phyloP scores from a whole-genome alignment of 2,888 invertebrate species.

The Orthonevra nobilis region DNA sequence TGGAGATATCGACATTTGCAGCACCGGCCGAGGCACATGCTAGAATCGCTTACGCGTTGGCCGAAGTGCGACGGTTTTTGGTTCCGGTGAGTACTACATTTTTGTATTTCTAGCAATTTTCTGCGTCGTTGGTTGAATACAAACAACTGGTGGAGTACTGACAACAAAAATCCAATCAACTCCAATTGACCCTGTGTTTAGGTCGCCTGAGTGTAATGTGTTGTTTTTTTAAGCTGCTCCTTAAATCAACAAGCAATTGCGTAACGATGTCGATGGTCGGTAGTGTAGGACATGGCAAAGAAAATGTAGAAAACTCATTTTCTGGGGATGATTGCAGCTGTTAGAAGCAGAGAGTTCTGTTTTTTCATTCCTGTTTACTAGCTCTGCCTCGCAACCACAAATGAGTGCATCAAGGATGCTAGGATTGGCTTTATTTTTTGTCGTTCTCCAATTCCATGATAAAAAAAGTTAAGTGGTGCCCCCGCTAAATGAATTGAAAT shows the following conservation, averaged over 20 bases:
- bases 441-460: neutral
- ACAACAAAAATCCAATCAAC: conserved; percentile 42
- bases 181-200: conserved; percentile 13
- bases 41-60: conserved; percentile 90
- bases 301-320: conserved; percentile 21
- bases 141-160: too few relatives aligned
- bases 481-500: neutral
- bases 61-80: conserved; percentile 89
- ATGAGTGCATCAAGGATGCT: conserved; percentile 9
- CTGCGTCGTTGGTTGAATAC: conserved; percentile 13
- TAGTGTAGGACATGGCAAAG: neutral
- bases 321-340: conserved; percentile 43
- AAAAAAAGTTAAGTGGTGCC: neutral
- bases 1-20: conserved; percentile 94
- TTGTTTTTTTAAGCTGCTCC: conserved; percentile 7
- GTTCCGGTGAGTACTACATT: conserved; percentile 84
- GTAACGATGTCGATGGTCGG: conserved; percentile 27
- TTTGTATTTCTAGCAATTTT: neutral
- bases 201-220: conserved; percentile 3
- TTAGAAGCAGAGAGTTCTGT: neutral
- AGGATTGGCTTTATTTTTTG: neutral
- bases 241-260: conserved; percentile 22
- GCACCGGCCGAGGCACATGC: conserved; percentile 95
- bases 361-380: neutral
- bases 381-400: neutral